A percentile compares a stretch with the other conserved stretches of the same genome.
These are phyloP conservation scores for Nestor notabilis DNA, from an alignment of 2,113 vertebrate genomes.

Conservation along the genomic window DNA sequence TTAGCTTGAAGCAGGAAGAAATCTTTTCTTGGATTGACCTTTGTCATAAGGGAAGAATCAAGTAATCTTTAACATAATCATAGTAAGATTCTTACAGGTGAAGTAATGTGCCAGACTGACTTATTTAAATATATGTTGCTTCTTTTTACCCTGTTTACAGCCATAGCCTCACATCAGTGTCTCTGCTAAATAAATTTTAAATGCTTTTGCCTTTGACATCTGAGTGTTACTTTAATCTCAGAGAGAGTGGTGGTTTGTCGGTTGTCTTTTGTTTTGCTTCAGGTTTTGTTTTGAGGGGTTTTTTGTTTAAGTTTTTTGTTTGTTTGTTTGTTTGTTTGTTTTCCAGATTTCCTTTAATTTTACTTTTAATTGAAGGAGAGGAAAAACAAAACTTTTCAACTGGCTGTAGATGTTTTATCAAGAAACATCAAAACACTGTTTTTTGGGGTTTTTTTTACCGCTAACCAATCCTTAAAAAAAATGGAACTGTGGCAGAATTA, in stretches of 20 bases:
- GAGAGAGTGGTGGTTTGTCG: neutral
- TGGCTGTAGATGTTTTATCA: neutral
- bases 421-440: neutral
- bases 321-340: neutral
- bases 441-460: neutral
- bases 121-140: neutral
- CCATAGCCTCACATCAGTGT: neutral
- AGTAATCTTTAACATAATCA: neutral
- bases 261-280: neutral
- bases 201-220: neutral
- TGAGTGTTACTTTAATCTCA: neutral
- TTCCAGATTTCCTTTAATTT: neutral
- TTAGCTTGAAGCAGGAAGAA: neutral
- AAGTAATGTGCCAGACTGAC: neutral
- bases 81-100: neutral
- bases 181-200: neutral
- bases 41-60: neutral
- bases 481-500: neutral
- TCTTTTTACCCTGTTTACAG: neutral
- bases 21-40: neutral
- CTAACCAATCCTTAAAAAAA: neutral
- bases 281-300: neutral
- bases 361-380: neutral
- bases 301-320: no score
- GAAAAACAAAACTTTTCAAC: neutral